These are phyloP conservation scores for Grallaria varia DNA, from an alignment of 2,113 vertebrate genomes.

Conservation along the genomic window DNA sequence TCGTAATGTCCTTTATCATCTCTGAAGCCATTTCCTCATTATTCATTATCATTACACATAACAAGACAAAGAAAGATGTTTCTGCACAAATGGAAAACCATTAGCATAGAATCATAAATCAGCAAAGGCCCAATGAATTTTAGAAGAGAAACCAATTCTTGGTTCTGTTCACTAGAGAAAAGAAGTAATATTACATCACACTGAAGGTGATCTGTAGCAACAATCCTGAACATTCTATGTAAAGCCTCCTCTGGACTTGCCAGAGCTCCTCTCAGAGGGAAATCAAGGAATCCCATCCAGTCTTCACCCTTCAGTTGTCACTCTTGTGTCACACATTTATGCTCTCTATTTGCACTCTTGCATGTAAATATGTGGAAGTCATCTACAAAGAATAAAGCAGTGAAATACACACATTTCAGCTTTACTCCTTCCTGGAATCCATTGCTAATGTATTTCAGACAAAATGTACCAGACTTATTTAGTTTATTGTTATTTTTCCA, in stretches of 20 bases:
- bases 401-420: not conserved
- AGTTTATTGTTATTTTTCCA: not conserved
- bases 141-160: not conserved
- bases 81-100: constrained; percentile 13
- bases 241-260: not conserved
- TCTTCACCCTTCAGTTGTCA: not conserved
- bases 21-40: constrained; percentile 30
- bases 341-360: not conserved
- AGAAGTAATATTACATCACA: not conserved
- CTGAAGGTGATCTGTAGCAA: not conserved
- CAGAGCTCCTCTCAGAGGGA: not conserved
- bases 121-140: not conserved
- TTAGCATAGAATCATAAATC: not conserved
- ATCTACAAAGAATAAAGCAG: not conserved
- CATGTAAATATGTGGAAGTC: not conserved
- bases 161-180: not conserved
- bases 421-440: not conserved
- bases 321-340: not conserved
- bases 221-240: not conserved
- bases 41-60: constrained; percentile 5
- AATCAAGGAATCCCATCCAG: not conserved
- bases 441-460: not conserved
- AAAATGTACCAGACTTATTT: not conserved
- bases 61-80: constrained; percentile 38
- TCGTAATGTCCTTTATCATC: constrained; percentile 28